A percentile compares a stretch with the other conserved stretches of the same genome.
phyloP scores from a whole-genome alignment of 1,140 invertebrate species.

The Lasioglossum albipes region DNA sequence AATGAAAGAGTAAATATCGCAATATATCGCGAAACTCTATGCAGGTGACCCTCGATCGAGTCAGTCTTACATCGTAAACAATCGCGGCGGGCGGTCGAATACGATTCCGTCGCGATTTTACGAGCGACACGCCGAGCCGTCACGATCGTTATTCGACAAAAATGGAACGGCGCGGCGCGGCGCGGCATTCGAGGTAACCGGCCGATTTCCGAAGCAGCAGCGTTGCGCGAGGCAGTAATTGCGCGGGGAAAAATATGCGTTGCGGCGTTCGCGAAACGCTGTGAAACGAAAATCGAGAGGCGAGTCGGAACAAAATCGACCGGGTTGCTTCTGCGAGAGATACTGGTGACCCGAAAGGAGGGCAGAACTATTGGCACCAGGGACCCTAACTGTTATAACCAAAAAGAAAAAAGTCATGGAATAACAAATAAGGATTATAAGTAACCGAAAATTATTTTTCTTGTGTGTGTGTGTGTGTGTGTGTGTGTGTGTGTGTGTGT shows the following conservation, averaged over 20 bases:
- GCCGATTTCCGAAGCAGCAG: neutral
- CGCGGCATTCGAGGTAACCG: neutral
- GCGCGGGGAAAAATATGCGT: neutral
- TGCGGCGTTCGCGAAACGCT: neutral
- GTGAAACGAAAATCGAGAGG: neutral
- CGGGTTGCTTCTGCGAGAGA: neutral
- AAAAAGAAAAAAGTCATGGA: too few relatives aligned
- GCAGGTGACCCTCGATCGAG: too few relatives aligned
- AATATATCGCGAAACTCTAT: too few relatives aligned
- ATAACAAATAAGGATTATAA: too few relatives aligned
- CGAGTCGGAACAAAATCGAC: neutral
- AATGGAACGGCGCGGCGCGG: neutral
- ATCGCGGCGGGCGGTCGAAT: neutral
- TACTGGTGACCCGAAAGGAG: neutral
- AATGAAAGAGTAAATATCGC: too few relatives aligned
- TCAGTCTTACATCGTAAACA: too few relatives aligned
- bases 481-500: too few relatives aligned
- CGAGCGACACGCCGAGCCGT: neutral
- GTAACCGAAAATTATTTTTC: too few relatives aligned
- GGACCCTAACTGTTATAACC: too few relatives aligned
- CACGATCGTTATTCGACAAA: slow-evolving; percentile 4
- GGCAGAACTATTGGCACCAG: too few relatives aligned
- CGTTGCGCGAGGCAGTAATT: neutral
- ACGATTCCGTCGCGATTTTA: neutral
- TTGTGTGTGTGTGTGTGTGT: too few relatives aligned